Percentiles rank a stretch among this genome's conserved stretches.
phyloP scores from a whole-genome alignment of 1,140 invertebrate genomes.

The Tetragonula clypearis region DNA sequence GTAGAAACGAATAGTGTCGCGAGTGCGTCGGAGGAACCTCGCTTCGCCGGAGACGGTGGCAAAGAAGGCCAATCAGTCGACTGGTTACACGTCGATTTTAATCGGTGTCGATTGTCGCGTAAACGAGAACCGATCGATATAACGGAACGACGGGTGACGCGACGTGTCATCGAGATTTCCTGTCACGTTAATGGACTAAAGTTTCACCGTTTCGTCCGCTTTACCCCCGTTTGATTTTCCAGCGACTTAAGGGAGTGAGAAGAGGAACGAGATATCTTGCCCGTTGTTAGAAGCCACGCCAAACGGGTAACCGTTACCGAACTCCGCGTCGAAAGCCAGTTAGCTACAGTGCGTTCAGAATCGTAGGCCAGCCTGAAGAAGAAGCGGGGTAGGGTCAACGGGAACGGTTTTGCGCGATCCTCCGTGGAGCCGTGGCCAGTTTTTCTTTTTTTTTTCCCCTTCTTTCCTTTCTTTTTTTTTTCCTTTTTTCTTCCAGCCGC shows the following conservation, averaged over 20 bases:
- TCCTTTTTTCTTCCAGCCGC: constrained; percentile 44
- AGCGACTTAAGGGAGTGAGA: background rate
- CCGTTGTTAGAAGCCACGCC: too few species aligned
- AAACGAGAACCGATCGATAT: constrained; percentile 40
- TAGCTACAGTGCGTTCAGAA: constrained; percentile 16
- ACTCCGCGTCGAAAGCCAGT: constrained; percentile 4
- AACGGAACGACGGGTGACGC: constrained; percentile 18
- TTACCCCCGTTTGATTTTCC: background rate
- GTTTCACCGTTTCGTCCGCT: background rate
- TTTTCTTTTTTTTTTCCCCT: constrained; percentile 4
- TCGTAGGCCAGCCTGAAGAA: constrained; percentile 1
- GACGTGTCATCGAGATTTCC: constrained; percentile 23
- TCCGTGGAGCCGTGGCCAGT: constrained; percentile 46
- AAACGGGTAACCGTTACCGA: too few species aligned
- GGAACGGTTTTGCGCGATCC: constrained; percentile 57
- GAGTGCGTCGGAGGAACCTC: constrained; percentile 58
- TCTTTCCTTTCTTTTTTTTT: too few species aligned
- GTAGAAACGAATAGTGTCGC: constrained; percentile 24
- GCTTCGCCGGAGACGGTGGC: constrained; percentile 66
- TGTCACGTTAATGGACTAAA: constrained; percentile 3
- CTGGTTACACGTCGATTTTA: constrained; percentile 71
- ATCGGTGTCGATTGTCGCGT: constrained; percentile 50
- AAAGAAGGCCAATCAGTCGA: constrained; percentile 77
- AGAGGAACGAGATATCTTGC: too few species aligned
- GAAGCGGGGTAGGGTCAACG: constrained; percentile 41